Conservation (phyloP, 2,797 vertebrate genomes). For the Tinamus major region DNA sequence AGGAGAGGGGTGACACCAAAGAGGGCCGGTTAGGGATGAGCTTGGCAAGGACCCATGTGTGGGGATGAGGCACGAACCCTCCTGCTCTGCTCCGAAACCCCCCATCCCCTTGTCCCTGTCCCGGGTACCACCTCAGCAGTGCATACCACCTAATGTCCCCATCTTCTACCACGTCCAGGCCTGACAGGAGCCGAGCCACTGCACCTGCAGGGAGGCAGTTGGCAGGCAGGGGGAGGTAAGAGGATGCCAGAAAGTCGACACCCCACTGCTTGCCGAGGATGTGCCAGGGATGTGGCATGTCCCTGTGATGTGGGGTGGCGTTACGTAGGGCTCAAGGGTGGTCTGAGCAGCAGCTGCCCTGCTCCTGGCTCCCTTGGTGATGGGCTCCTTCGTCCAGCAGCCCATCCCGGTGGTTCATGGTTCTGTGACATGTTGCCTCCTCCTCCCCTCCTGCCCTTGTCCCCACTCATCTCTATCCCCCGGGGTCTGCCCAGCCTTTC, state of each 20-base stretch:
- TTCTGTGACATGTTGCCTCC: neutral
- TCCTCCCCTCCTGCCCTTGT: neutral
- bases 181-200: neutral
- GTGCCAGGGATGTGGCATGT: neutral
- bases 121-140: neutral
- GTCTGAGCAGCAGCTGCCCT: neutral
- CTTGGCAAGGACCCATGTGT: neutral
- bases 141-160: neutral
- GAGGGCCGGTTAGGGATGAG: neutral
- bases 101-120: neutral
- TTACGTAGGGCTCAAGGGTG: neutral
- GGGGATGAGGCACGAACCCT: neutral
- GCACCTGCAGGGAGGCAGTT: neutral
- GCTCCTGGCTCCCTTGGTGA: too few relatives aligned
- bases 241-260: neutral
- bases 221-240: neutral
- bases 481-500: neutral
- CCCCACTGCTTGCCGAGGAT: neutral
- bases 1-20: neutral
- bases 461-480: neutral
- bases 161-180: neutral
- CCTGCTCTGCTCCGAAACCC: neutral
- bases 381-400: neutral
- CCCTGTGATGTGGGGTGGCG: neutral
- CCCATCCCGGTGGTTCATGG: rapidly evolving